Conservation (phyloP, 2,888 invertebrate species). For the Scelioninae gen. 1 region DNA sequence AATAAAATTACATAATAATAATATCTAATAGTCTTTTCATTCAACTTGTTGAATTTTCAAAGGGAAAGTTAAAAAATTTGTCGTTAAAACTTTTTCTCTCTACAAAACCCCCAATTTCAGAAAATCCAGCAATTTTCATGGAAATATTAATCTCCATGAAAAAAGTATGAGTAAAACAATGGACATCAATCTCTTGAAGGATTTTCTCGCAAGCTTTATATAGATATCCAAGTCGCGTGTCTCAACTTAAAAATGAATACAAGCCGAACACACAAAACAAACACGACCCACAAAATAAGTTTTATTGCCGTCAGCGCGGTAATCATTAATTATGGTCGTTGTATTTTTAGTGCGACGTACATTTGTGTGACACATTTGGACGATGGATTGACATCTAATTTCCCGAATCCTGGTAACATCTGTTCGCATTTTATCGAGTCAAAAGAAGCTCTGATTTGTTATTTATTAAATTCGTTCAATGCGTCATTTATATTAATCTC, state of each 20-base stretch:
- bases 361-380: constrained; percentile 57
- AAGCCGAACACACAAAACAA: constrained; percentile 52
- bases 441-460: constrained; percentile 47
- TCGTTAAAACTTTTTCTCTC: background rate
- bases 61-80: background rate
- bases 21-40: no score
- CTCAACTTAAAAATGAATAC: constrained; percentile 44
- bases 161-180: constrained; percentile 9
- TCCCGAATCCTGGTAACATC: constrained; percentile 61
- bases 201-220: constrained; percentile 18
- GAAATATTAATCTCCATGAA: background rate
- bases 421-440: constrained; percentile 59
- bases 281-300: constrained; percentile 42
- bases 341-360: constrained; percentile 55
- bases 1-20: no score
- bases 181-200: constrained; percentile 16
- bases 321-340: constrained; percentile 52
- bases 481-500: constrained; percentile 17
- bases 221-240: constrained; percentile 47
- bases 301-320: constrained; percentile 25
- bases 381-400: constrained; percentile 64
- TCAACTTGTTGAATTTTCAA: no score
- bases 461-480: constrained; percentile 60
- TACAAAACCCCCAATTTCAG: constrained; percentile 9
- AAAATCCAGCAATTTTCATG: constrained; percentile 1